Conservation (phyloP, 2,113 vertebrate genomes). For the Petrocephalus zakoni region DNA sequence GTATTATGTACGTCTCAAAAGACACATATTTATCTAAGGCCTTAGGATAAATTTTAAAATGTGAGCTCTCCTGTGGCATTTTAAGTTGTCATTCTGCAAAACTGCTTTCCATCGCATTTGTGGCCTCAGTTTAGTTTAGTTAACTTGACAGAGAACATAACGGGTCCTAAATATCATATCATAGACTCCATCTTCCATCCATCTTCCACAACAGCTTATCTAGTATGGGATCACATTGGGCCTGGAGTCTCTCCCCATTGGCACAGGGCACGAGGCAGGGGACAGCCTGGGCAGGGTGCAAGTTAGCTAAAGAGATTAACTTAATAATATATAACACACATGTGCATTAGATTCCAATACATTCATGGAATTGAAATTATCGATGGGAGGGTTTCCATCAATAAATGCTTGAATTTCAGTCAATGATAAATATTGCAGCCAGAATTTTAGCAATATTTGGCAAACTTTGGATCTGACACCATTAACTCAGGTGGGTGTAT, state of each 20-base stretch:
- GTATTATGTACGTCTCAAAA: neutral
- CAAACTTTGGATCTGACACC: neutral
- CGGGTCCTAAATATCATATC: neutral
- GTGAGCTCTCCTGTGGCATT: neutral
- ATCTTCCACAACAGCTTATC: neutral
- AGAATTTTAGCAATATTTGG: neutral
- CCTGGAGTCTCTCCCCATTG: neutral
- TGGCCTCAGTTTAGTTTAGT: neutral
- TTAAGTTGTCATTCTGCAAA: neutral
- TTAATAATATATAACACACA: neutral
- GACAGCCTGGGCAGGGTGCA: neutral
- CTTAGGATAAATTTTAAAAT: neutral
- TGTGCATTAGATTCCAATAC: neutral
- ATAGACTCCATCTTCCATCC: neutral
- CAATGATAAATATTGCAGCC: neutral
- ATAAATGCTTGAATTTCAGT: neutral
- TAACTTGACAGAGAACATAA: neutral
- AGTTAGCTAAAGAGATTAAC: neutral
- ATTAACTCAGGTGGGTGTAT: neutral
- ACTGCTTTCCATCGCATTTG: neutral
- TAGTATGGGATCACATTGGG: neutral
- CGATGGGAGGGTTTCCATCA: neutral
- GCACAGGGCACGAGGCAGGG: neutral
- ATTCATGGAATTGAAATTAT: neutral
- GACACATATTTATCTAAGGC: neutral